phyloP scores from a whole-genome alignment of 2,888 invertebrate genomes.

The Drosophila ustulata region DNA sequence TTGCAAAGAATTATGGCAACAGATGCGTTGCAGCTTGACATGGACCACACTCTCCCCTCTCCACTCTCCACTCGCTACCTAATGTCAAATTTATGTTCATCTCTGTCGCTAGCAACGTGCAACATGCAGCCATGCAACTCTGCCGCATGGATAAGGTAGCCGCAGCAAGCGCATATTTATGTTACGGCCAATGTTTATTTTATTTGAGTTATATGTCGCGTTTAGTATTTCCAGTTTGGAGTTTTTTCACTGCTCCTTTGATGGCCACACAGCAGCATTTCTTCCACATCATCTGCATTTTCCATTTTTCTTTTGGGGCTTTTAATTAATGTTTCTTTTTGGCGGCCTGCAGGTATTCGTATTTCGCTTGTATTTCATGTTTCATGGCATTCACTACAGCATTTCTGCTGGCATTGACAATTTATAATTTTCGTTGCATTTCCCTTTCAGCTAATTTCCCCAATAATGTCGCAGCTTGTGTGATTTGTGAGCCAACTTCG shows the following conservation, averaged over 20 bases:
- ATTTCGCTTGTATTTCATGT: slow-evolving; percentile 47
- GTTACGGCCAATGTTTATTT: slow-evolving; percentile 76
- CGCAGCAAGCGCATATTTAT: slow-evolving; percentile 68
- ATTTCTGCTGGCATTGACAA: slow-evolving; percentile 70
- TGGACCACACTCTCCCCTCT: slow-evolving; percentile 14
- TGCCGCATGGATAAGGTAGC: slow-evolving; percentile 18
- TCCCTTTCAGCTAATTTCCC: slow-evolving; percentile 44
- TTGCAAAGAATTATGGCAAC: slow-evolving; percentile 78
- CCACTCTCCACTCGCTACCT: neutral
- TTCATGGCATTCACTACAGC: slow-evolving; percentile 63
- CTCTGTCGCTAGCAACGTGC: slow-evolving; percentile 19
- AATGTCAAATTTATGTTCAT: slow-evolving; percentile 75
- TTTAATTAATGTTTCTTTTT: slow-evolving; percentile 71
- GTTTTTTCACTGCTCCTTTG: slow-evolving; percentile 33
- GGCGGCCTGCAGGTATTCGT: slow-evolving; percentile 56
- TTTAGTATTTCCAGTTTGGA: slow-evolving; percentile 27
- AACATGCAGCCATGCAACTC: slow-evolving; percentile 16
- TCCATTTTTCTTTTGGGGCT: slow-evolving; percentile 9
- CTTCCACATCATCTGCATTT: neutral
- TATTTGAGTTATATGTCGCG: slow-evolving; percentile 73
- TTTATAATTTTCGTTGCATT: slow-evolving; percentile 64
- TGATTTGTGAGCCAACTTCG: slow-evolving; percentile 70
- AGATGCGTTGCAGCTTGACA: slow-evolving; percentile 68
- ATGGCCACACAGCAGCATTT: slow-evolving; percentile 51
- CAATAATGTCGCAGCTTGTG: slow-evolving; percentile 66